Conservation (phyloP, 2,113 vertebrate species). For the Limnothrissa miodon region DNA sequence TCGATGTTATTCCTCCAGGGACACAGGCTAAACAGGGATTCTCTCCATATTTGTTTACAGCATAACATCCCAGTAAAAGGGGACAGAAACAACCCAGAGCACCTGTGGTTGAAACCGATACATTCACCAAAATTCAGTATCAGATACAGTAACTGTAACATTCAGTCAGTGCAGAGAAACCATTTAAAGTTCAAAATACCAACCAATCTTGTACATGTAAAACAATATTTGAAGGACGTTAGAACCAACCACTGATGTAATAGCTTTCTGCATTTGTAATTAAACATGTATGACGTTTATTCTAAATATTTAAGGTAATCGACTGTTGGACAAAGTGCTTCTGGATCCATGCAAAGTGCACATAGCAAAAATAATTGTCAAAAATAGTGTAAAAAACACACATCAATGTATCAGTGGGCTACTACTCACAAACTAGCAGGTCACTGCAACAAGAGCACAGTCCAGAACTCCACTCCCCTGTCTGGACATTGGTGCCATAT, state of each 20-base stretch:
- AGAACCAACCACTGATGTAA: background rate
- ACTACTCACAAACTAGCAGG: constrained; percentile 76
- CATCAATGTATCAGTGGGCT: background rate
- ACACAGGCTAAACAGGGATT: constrained; percentile 66
- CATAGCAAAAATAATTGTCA: background rate
- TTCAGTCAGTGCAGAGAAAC: background rate
- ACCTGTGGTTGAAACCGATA: constrained; percentile 51
- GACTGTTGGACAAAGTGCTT: background rate
- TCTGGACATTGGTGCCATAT: constrained; percentile 75
- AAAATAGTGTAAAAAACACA: background rate
- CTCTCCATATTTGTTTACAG: constrained; percentile 74
- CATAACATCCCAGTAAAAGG: constrained; percentile 67
- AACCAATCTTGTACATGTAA: background rate
- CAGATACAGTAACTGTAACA: background rate
- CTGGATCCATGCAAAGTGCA: background rate
- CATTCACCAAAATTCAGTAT: background rate
- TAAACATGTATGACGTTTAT: background rate
- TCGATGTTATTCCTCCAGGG: constrained; percentile 71
- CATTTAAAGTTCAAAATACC: background rate
- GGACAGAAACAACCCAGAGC: constrained; percentile 67
- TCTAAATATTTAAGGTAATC: background rate
- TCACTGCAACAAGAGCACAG: constrained; percentile 74
- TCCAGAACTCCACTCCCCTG: constrained; percentile 74
- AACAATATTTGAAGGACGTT: background rate
- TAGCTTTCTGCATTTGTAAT: background rate